A percentile compares a stretch with the other conserved stretches of the same genome.
phyloP scores from a whole-genome alignment of 2,797 vertebrate species.

The Sebastes nivosus region DNA sequence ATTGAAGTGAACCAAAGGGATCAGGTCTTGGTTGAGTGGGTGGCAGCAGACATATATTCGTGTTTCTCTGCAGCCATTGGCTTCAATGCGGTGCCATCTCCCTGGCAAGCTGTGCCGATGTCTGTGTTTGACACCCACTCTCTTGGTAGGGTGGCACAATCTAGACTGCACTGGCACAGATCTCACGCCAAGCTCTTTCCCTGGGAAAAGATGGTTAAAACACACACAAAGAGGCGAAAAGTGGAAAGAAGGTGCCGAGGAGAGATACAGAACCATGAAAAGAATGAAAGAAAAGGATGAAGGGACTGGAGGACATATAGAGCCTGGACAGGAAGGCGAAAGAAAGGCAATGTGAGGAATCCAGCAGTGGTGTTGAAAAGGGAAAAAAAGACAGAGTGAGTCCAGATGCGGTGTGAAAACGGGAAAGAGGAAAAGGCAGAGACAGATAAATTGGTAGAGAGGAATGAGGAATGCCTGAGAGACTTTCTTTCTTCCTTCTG shows the following conservation, averaged over 20 bases:
- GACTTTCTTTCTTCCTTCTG: constrained; percentile 67
- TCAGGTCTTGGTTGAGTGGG: constrained; percentile 52
- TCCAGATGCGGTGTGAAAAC: constrained; percentile 73
- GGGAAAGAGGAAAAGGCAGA: constrained; percentile 56
- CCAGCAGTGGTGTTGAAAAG: constrained; percentile 50
- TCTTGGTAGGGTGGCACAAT: constrained; percentile 69
- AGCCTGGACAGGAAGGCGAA: constrained; percentile 56
- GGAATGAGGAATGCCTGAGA: constrained; percentile 63
- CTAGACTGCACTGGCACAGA: constrained; percentile 59
- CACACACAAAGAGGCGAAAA: constrained; percentile 50
- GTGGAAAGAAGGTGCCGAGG: constrained; percentile 58
- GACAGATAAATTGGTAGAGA: constrained; percentile 67
- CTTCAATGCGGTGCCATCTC: constrained; percentile 66
- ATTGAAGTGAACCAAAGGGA: constrained; percentile 48
- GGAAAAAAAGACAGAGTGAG: constrained; percentile 36
- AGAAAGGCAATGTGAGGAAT: constrained; percentile 39
- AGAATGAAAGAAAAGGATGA: constrained; percentile 43
- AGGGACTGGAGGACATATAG: constrained; percentile 43
- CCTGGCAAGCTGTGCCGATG: constrained; percentile 64
- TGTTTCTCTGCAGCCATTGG: constrained; percentile 68
- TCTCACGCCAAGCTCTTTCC: constrained; percentile 61
- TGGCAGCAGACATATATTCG: constrained; percentile 67
- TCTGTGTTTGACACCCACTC: constrained; percentile 78
- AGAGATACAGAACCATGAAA: constrained; percentile 64
- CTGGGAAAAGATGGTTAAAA: constrained; percentile 58